Evolutionary conservation across 2,797 vertebrate species (phyloP).

Genomic region (Micromesistius poutassou): DNA sequence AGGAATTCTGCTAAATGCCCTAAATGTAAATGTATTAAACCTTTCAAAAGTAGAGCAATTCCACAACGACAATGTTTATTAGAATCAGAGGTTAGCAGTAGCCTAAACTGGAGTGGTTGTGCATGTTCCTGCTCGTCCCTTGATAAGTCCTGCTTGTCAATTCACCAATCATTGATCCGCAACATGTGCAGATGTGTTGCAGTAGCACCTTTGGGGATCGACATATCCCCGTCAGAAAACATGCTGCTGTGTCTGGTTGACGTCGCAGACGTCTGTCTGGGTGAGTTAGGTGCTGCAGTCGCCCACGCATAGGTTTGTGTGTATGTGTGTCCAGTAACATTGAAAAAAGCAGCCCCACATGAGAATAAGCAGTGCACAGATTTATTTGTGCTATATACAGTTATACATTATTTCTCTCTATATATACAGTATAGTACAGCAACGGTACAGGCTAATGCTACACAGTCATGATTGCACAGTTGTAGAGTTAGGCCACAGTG

Average conservation of each 20-base stretch:
- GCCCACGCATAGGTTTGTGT: not conserved
- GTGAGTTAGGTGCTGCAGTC: not conserved
- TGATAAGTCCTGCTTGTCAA: no score
- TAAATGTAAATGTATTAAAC: no score
- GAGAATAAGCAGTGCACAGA: slow-evolving; percentile 71
- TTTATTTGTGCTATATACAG: slow-evolving; percentile 75
- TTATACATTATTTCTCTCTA: not conserved
- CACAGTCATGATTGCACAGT: slow-evolving; percentile 71
- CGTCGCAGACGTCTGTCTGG: not conserved
- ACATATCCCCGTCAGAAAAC: no score
- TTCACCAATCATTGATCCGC: no score
- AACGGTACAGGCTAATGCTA: slow-evolving; percentile 63
- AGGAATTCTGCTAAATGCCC: no score
- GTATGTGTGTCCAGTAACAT: not conserved
- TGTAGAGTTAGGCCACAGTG: slow-evolving; percentile 69
- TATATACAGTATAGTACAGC: slow-evolving; percentile 72
- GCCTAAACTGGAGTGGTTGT: no score
- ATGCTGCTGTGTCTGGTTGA: not conserved
- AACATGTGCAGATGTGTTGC: no score
- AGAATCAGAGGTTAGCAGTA: no score
- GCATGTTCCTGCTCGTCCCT: no score
- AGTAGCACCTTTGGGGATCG: no score
- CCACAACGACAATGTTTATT: no score
- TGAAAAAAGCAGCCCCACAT: not conserved
- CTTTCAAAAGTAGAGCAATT: no score